phyloP scores from a whole-genome alignment of 2,888 invertebrate genomes.

The Nipponacmea schrenckii region DNA sequence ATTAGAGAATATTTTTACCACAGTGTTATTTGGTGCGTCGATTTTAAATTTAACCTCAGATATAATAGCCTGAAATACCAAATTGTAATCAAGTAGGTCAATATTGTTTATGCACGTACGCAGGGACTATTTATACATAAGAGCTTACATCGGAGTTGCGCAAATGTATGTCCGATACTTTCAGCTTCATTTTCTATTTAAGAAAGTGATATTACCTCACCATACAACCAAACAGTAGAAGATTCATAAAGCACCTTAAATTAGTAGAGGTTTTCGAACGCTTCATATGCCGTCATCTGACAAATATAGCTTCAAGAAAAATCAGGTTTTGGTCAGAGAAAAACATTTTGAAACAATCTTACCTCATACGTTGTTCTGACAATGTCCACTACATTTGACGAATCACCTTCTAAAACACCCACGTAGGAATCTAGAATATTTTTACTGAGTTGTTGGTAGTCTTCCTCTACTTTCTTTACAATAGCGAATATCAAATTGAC shows the following conservation, averaged over 20 bases:
- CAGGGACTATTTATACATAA: too few relatives aligned
- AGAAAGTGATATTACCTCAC: too few relatives aligned
- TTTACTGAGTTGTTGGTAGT: slow-evolving; percentile 83
- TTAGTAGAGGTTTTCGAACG: too few relatives aligned
- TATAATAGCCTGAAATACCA: slow-evolving; percentile 9
- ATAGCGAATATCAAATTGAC: slow-evolving; percentile 98
- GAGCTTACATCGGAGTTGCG: too few relatives aligned
- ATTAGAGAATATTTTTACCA: slow-evolving; percentile 4
- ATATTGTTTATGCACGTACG: too few relatives aligned
- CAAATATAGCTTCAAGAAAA: too few relatives aligned
- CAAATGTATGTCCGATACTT: too few relatives aligned
- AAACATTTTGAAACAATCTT: neutral
- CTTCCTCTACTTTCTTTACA: slow-evolving; percentile 81
- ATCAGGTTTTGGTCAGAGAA: too few relatives aligned
- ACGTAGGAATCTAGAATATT: slow-evolving; percentile 92
- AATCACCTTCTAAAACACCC: slow-evolving; percentile 88
- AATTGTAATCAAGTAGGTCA: neutral
- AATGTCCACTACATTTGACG: slow-evolving; percentile 93
- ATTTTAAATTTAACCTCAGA: slow-evolving; percentile 15
- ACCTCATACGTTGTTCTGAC: slow-evolving; percentile 87
- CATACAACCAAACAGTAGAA: too few relatives aligned
- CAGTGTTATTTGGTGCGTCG: neutral
- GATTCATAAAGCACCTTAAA: too few relatives aligned
- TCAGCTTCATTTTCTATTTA: too few relatives aligned
- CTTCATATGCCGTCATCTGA: too few relatives aligned